Conservation (phyloP, 2,797 vertebrate genomes). For the Natrix natrix region DNA sequence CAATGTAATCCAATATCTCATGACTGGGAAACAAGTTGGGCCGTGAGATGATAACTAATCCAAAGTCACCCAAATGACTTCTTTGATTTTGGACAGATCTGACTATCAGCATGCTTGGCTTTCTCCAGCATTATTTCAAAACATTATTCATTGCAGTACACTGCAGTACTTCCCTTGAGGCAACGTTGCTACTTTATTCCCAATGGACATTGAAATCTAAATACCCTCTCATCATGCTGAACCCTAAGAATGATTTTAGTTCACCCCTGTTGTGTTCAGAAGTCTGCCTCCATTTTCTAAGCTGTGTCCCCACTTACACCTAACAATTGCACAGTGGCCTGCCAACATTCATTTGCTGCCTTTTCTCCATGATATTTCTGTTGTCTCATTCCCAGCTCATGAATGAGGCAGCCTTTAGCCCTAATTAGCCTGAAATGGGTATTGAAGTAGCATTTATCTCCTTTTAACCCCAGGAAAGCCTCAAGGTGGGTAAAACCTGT, state of each 20-base stretch:
- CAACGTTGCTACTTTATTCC: background rate
- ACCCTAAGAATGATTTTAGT: conserved; percentile 16
- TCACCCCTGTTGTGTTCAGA: conserved; percentile 19
- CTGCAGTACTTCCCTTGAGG: background rate
- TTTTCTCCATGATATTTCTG: background rate
- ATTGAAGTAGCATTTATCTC: background rate
- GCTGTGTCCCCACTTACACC: background rate
- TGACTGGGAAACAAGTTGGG: background rate
- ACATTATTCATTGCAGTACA: background rate
- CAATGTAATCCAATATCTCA: background rate
- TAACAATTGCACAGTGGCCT: background rate
- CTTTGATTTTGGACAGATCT: background rate
- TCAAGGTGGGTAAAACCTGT: background rate
- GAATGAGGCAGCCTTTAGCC: background rate
- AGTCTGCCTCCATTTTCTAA: background rate
- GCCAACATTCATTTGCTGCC: background rate
- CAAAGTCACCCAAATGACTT: background rate
- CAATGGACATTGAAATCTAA: background rate
- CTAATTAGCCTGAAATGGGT: background rate
- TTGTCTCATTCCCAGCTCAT: background rate
- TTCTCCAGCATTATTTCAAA: too few relatives aligned
- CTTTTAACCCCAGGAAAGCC: background rate
- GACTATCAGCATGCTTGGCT: background rate
- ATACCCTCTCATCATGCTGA: background rate
- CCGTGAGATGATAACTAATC: background rate